Evolutionary conservation across 2,113 vertebrate genomes (phyloP).

Genomic region (Archocentrus centrarchus): DNA sequence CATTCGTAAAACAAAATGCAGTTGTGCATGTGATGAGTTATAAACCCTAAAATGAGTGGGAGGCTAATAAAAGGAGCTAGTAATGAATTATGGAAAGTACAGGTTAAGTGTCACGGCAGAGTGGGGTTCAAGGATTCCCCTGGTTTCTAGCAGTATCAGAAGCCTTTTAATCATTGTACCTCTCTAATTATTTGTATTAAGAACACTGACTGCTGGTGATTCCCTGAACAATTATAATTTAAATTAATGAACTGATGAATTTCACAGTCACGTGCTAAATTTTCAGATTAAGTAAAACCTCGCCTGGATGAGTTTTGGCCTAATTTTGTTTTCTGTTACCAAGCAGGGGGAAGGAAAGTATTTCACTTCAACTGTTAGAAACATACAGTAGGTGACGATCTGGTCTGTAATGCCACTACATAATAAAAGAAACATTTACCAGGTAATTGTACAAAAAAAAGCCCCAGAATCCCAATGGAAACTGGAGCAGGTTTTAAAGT

Average conservation of each 20-base stretch:
- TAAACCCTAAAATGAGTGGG: background rate
- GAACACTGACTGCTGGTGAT: background rate
- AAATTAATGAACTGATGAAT: constrained; percentile 15
- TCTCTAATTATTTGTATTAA: background rate
- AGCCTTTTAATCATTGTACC: constrained; percentile 5
- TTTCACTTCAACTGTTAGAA: constrained; percentile 2
- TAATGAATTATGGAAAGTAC: constrained; percentile 21
- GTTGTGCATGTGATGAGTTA: background rate
- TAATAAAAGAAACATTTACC: constrained; percentile 2
- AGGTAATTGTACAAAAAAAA: background rate
- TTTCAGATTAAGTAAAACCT: background rate
- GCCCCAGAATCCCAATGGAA: constrained; percentile 1
- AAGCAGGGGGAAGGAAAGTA: background rate
- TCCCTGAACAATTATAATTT: constrained; percentile 23
- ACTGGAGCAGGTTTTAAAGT: constrained; percentile 23
- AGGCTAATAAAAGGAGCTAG: background rate
- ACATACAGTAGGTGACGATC: background rate
- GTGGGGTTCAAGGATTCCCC: constrained; percentile 39
- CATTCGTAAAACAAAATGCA: background rate
- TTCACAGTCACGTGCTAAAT: background rate
- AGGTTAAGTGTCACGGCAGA: constrained; percentile 6
- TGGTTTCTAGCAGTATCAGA: background rate
- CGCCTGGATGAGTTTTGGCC: background rate
- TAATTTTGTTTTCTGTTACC: background rate
- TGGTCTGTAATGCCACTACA: background rate